Evolutionary conservation across 35 echinoderm and acorn worm genomes (phyloP).

Genomic region (Apostichopus californicus): DNA sequence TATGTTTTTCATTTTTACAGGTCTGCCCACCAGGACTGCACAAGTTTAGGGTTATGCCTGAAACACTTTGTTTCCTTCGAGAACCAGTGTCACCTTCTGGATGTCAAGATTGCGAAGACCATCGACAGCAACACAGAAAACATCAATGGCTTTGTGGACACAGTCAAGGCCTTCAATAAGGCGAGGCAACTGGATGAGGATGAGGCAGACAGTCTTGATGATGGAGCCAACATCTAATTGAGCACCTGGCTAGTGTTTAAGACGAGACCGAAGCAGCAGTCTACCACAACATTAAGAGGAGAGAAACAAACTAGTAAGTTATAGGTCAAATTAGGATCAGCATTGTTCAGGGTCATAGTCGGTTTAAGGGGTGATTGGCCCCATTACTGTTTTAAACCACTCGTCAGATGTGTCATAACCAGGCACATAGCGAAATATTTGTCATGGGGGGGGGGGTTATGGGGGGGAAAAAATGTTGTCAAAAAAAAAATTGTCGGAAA

Average conservation of each 20-base stretch:
- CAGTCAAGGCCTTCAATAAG: neutral
- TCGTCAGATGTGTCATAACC: too few species aligned
- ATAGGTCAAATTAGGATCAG: too few species aligned
- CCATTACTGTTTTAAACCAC: too few species aligned
- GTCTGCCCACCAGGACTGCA: constrained; percentile 73
- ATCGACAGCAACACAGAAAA: neutral
- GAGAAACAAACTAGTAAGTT: constrained; percentile 21
- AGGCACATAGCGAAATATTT: too few species aligned
- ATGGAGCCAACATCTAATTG: neutral
- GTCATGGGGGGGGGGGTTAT: too few species aligned
- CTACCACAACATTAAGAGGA: constrained; percentile 16
- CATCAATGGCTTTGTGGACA: neutral
- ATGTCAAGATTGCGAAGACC: neutral
- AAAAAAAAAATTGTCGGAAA: too few species aligned
- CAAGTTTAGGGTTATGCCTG: neutral
- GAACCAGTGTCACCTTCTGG: constrained; percentile 52
- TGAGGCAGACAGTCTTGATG: neutral
- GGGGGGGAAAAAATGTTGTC: too few species aligned
- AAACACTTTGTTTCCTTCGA: neutral
- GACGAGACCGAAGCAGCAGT: neutral
- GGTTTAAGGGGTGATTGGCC: too few species aligned
- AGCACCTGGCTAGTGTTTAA: constrained; percentile 1
- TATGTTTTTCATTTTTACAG: neutral
- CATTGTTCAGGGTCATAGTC: too few species aligned
- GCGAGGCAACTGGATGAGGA: neutral